Base-by-base conservation (phyloP, 2,797 vertebrate species). In the Chrysocyon brachyurus region DNA sequence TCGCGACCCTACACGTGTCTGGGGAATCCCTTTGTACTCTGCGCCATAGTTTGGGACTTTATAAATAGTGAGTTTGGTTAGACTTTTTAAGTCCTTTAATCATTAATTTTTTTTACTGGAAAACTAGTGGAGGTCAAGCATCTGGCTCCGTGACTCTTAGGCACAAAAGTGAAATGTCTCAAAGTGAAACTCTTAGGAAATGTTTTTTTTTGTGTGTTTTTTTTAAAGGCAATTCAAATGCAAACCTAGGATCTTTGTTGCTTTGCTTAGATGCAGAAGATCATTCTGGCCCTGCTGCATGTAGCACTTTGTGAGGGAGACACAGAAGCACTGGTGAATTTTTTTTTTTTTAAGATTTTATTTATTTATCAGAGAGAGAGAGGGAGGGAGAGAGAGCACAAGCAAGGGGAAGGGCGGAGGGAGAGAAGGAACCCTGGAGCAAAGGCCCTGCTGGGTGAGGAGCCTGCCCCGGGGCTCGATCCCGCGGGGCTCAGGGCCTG, bases 61-160 rank as follows among this genome's bases (percentile, higher is more conserved):
- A 83, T 68, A 88, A 96, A 91, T n/a, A 84, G 75, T 90, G 56
- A 79, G 46, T 57, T 85, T 88, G 19, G 31, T 61, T 95, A 73
- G 54, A 90, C 84, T 56, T 86, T 95, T 79, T 33, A 84, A 63
- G 14, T 28, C 66, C 57, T 70, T 93, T 93, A 68, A 49, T 61
- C 81, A 73, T 40, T 81, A 93, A 87, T 21, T 82, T 90, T 90
- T 96, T 97, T 85, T 36, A 64, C 72, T 79, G 52, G 26, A 70
- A 97, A 91, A 5, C 77, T 93, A n/a, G 31, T 49, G 79, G 94
- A 93, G 87, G 93, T 94, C 91, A 97, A 66, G 52, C 15, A 33
- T 59, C 5, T 63, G 73, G 81, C 73, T 94, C 68, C n/a, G 4
- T 75, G 89, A 75, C 66, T 87, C 83, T 75, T 88, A 75, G 40